phyloP scores from a whole-genome alignment of 2,113 vertebrate species.

The Tachysurus fulvidraco region DNA sequence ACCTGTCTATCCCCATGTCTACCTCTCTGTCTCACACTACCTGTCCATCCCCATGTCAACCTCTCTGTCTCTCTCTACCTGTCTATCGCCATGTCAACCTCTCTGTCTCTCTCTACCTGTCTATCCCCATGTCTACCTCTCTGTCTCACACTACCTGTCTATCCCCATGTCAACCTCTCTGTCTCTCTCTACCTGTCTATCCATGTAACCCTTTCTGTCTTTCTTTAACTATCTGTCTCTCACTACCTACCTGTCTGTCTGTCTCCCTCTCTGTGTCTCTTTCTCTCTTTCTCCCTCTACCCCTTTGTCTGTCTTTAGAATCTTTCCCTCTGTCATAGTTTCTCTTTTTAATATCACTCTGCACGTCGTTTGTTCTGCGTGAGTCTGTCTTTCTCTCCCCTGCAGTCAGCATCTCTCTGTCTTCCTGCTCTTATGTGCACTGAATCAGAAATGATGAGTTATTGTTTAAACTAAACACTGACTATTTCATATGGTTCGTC shows the following conservation, averaged over 20 bases:
- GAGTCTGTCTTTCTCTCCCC: background rate
- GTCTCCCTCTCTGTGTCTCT: background rate
- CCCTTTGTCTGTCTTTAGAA: background rate
- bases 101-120: too few relatives aligned
- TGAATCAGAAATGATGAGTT: background rate
- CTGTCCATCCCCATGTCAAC: rapidly evolving
- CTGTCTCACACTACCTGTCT: background rate
- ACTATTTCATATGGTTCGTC: background rate
- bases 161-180: background rate
- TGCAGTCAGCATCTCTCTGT: background rate
- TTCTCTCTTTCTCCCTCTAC: background rate
- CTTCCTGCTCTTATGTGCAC: background rate
- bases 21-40: background rate
- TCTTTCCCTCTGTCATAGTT: background rate
- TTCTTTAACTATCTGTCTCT: too few relatives aligned
- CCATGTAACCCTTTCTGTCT: too few relatives aligned
- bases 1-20: background rate
- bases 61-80: too few relatives aligned
- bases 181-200: too few relatives aligned
- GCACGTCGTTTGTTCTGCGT: background rate
- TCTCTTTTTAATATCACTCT: background rate
- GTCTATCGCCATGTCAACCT: background rate
- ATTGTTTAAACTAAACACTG: background rate
- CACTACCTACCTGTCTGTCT: too few relatives aligned
- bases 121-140: background rate